phyloP scores from a whole-genome alignment of 92 coral and sea anemone species.

The Isaurus tuberculatus region DNA sequence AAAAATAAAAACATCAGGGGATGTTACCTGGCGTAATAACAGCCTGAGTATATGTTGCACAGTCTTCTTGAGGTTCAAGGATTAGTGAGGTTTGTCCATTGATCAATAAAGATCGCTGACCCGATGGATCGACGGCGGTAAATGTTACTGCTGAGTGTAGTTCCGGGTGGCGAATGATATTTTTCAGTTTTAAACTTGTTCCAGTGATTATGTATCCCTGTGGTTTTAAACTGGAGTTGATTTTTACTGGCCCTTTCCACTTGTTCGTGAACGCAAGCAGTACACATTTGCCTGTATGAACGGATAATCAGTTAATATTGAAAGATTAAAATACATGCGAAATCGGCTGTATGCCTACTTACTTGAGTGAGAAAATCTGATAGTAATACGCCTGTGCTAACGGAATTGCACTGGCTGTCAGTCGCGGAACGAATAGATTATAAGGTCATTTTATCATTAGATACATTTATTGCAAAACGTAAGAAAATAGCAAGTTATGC shows the following conservation, averaged over 20 bases:
- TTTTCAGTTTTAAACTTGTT: constrained; percentile 32
- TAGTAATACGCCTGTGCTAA: too few species aligned
- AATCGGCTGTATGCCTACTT: too few species aligned
- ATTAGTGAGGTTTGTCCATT: background rate
- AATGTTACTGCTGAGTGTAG: constrained; percentile 24
- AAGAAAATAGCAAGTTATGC: too few species aligned
- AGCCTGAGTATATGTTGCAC: constrained; percentile 4
- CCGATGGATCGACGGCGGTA: constrained; percentile 23
- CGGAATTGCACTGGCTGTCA: too few species aligned
- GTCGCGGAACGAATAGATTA: too few species aligned
- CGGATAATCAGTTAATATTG: background rate
- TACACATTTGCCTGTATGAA: constrained; percentile 22
- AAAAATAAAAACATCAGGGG: background rate
- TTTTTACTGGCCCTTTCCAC: background rate
- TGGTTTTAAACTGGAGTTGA: constrained; percentile 27
- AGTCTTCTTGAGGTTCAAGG: constrained; percentile 17
- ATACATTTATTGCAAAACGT: too few species aligned
- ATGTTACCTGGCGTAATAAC: constrained; percentile 29
- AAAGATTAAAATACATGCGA: too few species aligned
- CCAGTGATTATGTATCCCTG: constrained; percentile 32
- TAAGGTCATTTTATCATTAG: too few species aligned
- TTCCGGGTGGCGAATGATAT: constrained; percentile 35
- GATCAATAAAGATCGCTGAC: constrained; percentile 15
- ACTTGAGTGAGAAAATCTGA: too few species aligned
- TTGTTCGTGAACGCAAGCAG: constrained; percentile 12